Base-by-base conservation (phyloP, 2,888 invertebrate genomes). In the Esperia sulphurella region DNA sequence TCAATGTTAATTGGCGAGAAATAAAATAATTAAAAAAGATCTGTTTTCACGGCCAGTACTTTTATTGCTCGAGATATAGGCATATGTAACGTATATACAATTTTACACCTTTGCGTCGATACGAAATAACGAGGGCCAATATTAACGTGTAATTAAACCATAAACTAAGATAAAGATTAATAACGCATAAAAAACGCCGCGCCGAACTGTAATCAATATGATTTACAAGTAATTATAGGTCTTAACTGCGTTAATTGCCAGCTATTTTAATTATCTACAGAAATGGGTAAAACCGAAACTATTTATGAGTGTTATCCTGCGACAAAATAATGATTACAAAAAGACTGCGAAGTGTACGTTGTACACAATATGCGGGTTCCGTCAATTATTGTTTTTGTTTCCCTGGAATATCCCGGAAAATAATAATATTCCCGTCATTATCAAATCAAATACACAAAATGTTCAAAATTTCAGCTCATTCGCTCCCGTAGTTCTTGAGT, bases 261-360 rank as follows among this genome's bases (percentile, higher is more conserved):
- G 73, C 78, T 74, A 83, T 85, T 84, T 84, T 87, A 89, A 88
- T 89, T 89, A 87, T 84, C 86, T 73, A 75, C 68, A 35, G 68
- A 72, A 71, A 68, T 63, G 52, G 57, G 61, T 70, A 71, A 71
- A 71, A 75, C 58, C 61, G 57, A 66, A 68, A 60, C 67, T 59
- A 61, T 83, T 82, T 84, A 83, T 76, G 63, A 64, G 55, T 51
- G 38, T 38, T 42, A 51, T 52, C 41, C 43, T 48, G 51, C 51
- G 51, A 59, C 61, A 57, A 53, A n/a, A 50, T 52, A 54, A 46
- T 53, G 45, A 52, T 57, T 21, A 21, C 21, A 21, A 21, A 21
- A 21, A 2, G 63, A 61, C 62, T 61, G 62, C 48, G 54, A 43
- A 44, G n/a, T 29, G 8, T 28, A 35, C 10, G 35, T n/a, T n/a